Conservation (phyloP, 2,888 invertebrate genomes). For the Nomada fucata region DNA sequence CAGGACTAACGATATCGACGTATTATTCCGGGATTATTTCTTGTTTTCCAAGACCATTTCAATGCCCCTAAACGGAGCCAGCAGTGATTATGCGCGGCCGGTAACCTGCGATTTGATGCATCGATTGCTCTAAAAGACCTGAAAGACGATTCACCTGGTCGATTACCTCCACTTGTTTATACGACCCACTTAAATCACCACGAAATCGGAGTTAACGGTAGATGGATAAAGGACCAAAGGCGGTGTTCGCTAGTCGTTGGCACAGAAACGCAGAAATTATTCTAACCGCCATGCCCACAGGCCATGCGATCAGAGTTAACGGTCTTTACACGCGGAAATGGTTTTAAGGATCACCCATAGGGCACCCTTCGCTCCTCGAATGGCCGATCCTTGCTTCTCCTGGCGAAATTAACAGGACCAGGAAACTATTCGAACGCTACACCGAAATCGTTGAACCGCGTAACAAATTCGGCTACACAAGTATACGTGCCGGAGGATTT, state of each 20-base stretch:
- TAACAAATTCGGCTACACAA: not conserved
- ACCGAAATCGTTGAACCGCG: not conserved
- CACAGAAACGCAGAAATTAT: slow-evolving; percentile 71
- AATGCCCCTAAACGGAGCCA: not conserved
- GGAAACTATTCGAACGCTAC: not conserved
- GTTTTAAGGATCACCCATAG: slow-evolving; percentile 58
- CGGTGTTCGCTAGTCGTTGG: slow-evolving; percentile 57
- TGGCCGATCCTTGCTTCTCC: slow-evolving; percentile 59
- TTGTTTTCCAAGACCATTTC: not conserved
- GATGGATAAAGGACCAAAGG: slow-evolving; percentile 58
- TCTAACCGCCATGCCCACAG: slow-evolving; percentile 63
- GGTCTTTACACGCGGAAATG: slow-evolving; percentile 70
- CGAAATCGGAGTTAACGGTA: slow-evolving; percentile 59
- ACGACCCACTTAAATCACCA: slow-evolving; percentile 43
- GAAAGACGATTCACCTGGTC: slow-evolving; percentile 32
- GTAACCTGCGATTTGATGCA: not conserved
- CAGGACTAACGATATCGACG: not conserved
- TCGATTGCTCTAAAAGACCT: slow-evolving; percentile 7
- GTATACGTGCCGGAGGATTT: not conserved
- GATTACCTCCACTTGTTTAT: slow-evolving; percentile 47
- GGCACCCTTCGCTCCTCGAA: slow-evolving; percentile 59
- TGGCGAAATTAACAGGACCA: slow-evolving; percentile 33
- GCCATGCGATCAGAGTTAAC: slow-evolving; percentile 71
- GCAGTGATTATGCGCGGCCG: not conserved
- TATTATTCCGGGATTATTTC: slow-evolving; percentile 5